These are phyloP conservation scores for Notospermus geniculatus DNA, from an alignment of 1,140 invertebrate species.

Conservation along the genomic window DNA sequence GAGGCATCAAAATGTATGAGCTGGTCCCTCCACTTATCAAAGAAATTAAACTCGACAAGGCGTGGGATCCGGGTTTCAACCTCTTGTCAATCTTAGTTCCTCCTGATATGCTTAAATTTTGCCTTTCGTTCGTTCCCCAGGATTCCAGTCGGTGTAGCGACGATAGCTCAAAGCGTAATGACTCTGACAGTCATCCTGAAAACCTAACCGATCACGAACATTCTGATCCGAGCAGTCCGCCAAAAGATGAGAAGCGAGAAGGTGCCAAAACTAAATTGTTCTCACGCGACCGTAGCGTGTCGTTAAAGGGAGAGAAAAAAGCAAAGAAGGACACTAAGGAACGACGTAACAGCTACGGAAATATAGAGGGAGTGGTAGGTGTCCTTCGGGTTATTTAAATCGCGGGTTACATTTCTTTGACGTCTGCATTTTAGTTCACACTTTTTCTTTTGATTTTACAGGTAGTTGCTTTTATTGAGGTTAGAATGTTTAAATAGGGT, in stretches of 20 bases:
- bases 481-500: too few species aligned
- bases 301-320: constrained; percentile 51
- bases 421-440: too few species aligned
- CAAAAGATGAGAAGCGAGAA: constrained; percentile 51
- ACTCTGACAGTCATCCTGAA: constrained; percentile 64
- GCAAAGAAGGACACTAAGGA: constrained; percentile 39
- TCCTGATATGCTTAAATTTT: too few species aligned
- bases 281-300: constrained; percentile 40
- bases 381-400: too few species aligned
- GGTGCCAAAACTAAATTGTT: constrained; percentile 57
- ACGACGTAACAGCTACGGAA: constrained; percentile 44
- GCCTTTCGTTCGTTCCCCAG: constrained; percentile 30
- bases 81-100: too few species aligned
- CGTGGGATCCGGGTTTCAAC: too few species aligned
- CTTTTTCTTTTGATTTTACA: too few species aligned
- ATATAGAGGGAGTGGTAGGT: constrained; percentile 48
- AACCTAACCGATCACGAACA: constrained; percentile 60
- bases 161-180: constrained; percentile 64
- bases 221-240: constrained; percentile 54
- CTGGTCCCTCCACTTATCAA: too few species aligned
- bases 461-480: too few species aligned
- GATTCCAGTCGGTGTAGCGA: constrained; percentile 62
- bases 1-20: too few species aligned
- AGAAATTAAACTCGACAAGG: too few species aligned
- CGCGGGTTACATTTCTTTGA: too few species aligned